Base-by-base conservation (phyloP, 1,140 invertebrate genomes). In the Dendroctonus valens region DNA sequence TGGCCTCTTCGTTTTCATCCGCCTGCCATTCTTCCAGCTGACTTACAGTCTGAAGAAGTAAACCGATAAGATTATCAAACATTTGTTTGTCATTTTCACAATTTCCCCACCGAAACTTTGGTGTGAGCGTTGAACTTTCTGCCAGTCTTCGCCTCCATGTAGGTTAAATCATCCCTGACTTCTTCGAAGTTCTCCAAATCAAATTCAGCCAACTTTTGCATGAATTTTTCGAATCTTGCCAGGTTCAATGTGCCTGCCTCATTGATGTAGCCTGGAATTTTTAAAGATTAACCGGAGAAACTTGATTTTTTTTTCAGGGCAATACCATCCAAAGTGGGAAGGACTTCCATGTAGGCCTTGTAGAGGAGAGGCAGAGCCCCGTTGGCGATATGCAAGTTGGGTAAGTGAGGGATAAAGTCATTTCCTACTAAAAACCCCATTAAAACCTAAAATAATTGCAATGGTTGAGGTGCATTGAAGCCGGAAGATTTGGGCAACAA, bases 381-480 rank as follows among this genome's bases (percentile, higher is more conserved):
- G 75, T 92, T 89, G 59, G 87, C 85, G 71, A 99, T 98, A 78
- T 98, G 93, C 76, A 99, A 84, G 78, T 96, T 88, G 39, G 96
- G 96, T 59, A 98, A 81, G 81, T 97, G 86, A 0, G 96, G 96
- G 73, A 99, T 92, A 79, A 99, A 99, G 81, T 99, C 96, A 80
- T 99, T 99, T 49, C 96, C 96, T 6, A 98, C 91, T 38, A 99
- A 80, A 78, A 98, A 98, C 2, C 93, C 91, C 92, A 99, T 94
- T 6, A 98, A 79, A 5, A 98, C 87, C 91, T 89, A 66, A 54
- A 62, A 61, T 26, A 26, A 26, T 26, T 57, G 53, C 9, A 57
- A 57, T 57, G 42, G n/a, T 2, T 12, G n/a, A 46, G n/a, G 1
- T 9, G 4, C 42, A 8, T 9, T 46, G 42, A 46, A 46, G 42